Evolutionary conservation across 2,797 vertebrate genomes (phyloP).

Genomic region (Limnodromus scolopaceus): DNA sequence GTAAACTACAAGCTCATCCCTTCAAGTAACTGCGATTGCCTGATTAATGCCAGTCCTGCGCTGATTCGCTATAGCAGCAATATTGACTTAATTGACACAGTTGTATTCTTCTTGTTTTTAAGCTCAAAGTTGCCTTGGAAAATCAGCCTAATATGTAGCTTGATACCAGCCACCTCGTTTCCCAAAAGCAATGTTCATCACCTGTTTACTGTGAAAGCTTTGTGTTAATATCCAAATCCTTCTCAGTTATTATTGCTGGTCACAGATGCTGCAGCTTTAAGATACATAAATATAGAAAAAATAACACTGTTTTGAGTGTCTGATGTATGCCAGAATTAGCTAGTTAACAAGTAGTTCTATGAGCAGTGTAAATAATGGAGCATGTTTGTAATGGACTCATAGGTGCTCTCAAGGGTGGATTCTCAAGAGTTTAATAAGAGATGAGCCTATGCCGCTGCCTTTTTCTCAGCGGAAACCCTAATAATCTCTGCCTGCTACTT

Average conservation of each 20-base stretch:
- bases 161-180: not conserved
- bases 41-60: not conserved
- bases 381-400: conserved; percentile 24
- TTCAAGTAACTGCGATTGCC: not conserved
- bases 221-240: not conserved
- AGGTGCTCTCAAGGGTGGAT: conserved; percentile 29
- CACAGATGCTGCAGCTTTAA: not conserved
- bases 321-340: not conserved
- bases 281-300: not conserved
- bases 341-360: conserved; percentile 1
- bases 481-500: conserved; percentile 28
- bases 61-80: not conserved
- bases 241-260: not conserved
- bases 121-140: conserved; percentile 4
- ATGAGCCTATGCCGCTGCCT: not conserved
- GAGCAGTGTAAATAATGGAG: conserved; percentile 24
- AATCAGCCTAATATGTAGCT: not conserved
- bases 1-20: not conserved
- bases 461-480: conserved; percentile 62
- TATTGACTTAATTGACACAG: not conserved
- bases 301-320: not conserved
- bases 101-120: conserved; percentile 8
- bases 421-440: conserved; percentile 67
- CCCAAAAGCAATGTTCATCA: not conserved
- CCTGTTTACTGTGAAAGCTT: not conserved